Percentiles rank a stretch among this genome's conserved stretches.
Evolutionary conservation across 1,140 invertebrate species (phyloP).

Genomic region (Penaeus japonicus): DNA sequence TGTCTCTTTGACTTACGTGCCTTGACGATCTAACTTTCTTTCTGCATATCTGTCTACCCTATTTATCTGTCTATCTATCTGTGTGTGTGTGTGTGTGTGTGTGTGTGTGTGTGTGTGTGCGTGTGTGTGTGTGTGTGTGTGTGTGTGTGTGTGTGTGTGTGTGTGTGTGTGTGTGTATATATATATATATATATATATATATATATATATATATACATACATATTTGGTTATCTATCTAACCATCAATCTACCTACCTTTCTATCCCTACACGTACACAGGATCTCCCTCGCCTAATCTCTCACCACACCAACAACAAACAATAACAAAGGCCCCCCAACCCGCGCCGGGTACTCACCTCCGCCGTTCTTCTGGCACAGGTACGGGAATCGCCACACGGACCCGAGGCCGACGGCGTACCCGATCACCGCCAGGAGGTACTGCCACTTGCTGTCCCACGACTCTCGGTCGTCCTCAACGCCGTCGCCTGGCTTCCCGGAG

Average conservation of each 20-base stretch:
- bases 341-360: conserved; percentile 68
- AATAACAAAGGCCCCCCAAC: no score
- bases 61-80: no score
- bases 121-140: no score
- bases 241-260: background rate
- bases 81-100: no score
- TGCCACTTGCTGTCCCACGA: conserved; percentile 94
- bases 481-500: conserved; percentile 62
- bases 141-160: no score
- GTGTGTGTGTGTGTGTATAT: conserved; percentile 12
- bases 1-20: no score
- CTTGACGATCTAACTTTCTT: no score
- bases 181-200: conserved; percentile 13
- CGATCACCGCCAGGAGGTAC: conserved; percentile 88
- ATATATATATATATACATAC: background rate
- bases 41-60: no score
- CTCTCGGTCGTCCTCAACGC: conserved; percentile 79
- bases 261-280: background rate
- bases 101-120: no score
- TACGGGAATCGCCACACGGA: conserved; percentile 95
- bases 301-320: no score
- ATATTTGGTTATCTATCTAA: background rate
- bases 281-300: no score
- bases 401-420: conserved; percentile 90
- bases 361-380: conserved; percentile 90